A percentile compares a stretch with the other conserved stretches of the same genome.
Evolutionary conservation across 2,797 vertebrate genomes (phyloP).

Genomic region (Tokudaia muenninki): DNA sequence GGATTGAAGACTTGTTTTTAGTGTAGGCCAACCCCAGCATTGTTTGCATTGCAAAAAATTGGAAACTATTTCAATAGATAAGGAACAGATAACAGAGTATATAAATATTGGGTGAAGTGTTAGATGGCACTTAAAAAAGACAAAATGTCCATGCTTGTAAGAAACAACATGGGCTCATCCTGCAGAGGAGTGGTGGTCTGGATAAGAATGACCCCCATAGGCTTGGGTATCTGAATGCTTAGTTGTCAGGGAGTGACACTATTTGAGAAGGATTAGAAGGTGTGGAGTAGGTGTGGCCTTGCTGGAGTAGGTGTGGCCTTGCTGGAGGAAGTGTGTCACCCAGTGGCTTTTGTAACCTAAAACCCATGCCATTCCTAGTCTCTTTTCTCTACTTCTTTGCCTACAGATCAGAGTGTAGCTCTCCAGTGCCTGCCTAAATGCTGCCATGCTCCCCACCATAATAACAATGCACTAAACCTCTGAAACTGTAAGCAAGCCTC

Average conservation of each 20-base stretch:
- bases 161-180: not conserved
- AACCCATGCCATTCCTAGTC: not conserved
- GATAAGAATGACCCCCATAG: too few species aligned
- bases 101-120: not conserved
- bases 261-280: not conserved
- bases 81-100: not conserved
- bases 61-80: not conserved
- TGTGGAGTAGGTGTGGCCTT: not conserved
- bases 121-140: not conserved
- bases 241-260: not conserved
- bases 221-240: not conserved
- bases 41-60: not conserved
- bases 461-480: not conserved
- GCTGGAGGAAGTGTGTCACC: not conserved
- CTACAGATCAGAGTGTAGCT: not conserved
- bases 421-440: not conserved
- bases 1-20: not conserved
- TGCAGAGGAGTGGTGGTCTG: not conserved
- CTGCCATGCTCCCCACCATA: not conserved
- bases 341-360: not conserved
- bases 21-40: not conserved
- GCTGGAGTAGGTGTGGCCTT: not conserved
- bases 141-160: not conserved
- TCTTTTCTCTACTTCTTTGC: not conserved
- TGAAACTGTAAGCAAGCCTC: not conserved